Base-by-base conservation (phyloP, 23 tunicate genomes). In the Corella eumyota region DNA sequence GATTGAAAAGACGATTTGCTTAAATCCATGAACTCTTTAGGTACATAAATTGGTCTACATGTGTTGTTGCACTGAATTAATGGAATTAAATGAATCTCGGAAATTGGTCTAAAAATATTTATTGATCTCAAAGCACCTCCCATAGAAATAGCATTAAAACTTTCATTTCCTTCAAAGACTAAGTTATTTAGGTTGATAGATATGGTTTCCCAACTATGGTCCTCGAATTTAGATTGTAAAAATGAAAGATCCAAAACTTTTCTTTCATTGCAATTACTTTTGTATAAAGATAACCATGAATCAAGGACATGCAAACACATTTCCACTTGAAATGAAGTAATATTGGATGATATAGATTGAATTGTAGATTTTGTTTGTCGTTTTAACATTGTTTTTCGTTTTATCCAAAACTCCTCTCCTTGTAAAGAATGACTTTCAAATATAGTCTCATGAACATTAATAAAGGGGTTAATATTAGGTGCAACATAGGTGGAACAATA, bases 171-270 rank as follows among this genome's bases (percentile, higher is more conserved):
- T 64, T 79, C 77, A 1, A 30, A 50, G 64, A 56, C 29, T 9
- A 70, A 7, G 22, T 45, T 56, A 20, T 55, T 11, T 5, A 79
- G 57, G 5, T 25, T 26, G 4, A 70, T 31, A 40, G 25, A 30
- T 15, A 68, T 36, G 2, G 0, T 50, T 32, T 36, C 74, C 22
- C 17, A 2, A 34, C 11, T 13, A 3, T 68, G 6, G 1, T 56
- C 54, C 19, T 5, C 24, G 13, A 47, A 50, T 4, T 3, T n/a
- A 22, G 22, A 34, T 15, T 50, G 32, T 26, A 69, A 4, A n/a
- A 48, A 68, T 35, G 65, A 31, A 20, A 78, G 70, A 78, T 78
- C 85, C 21, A 78, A 56, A 2, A 78, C 62, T 58, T 58, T 22
- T 28, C 38, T 30, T 1, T 24, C 57, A 29, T 0, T 21, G 21